Evolutionary conservation across 2,888 invertebrate species (phyloP), one percentile per base, ranked within the genome.

Genomic region (Chaitophorus viminalis): DNA sequence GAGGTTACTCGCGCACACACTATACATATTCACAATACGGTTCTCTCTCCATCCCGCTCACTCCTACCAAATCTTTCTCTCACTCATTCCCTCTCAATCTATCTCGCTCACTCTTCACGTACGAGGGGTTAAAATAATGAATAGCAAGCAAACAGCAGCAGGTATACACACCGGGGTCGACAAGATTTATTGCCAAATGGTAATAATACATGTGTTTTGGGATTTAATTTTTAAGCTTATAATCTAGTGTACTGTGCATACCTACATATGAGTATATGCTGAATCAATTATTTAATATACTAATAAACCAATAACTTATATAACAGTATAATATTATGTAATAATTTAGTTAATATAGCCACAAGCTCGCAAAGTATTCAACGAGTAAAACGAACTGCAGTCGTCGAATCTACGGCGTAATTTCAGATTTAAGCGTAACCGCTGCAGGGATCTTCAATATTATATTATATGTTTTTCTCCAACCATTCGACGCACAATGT

Each of bases 91-190:
- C n/a, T n/a, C n/a, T n/a, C n/a, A n/a, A n/a, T n/a, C n/a, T n/a
- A n/a, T 60, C 25, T 0, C 8, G 0, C 54, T 25, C 1, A 5
- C 18, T 60, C 60, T 60, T 60, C 21, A 0, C 25, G 60, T 36
- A 68, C 70, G 21, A 82, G 81, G 81, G 81, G 68, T 82, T 46
- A 31, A 82, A 82, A 65, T n/a, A 79, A 79, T 36, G 54, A 21
- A n/a, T 8, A 33, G 18, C 39, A n/a, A 65, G 31, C 33, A 60
- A 52, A 29, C n/a, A 29, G 31, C 31, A 1, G 60, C n/a, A 25
- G 46, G 46, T 46, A 11, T 46, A 46, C 1, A 46, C 46, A 46
- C 11, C 78, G 78, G 78, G 33, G 60, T 65, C 60, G 78, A 60
- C 60, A 33, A 79, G 78, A 79, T 79, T 79, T 36, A 60, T 60